A percentile compares a stretch with the other conserved stretches of the same genome.
phyloP scores from a whole-genome alignment of 2,888 invertebrate species.

The Epirrhoe alternata region DNA sequence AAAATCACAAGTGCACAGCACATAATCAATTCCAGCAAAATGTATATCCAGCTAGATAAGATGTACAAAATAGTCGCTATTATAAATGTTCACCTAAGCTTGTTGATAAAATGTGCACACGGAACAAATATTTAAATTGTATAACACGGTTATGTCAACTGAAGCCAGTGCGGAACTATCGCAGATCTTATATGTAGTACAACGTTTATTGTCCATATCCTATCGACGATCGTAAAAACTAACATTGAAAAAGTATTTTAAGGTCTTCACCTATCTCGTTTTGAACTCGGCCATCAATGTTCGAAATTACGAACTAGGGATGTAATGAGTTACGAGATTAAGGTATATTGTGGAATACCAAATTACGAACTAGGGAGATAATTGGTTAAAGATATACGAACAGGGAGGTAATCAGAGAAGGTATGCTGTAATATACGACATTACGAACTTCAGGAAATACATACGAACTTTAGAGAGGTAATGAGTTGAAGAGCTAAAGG shows the following conservation, averaged over 20 bases:
- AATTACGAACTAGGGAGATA: too few relatives aligned
- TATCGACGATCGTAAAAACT: background rate
- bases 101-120: constrained; percentile 1
- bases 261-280: background rate
- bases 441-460: too few relatives aligned
- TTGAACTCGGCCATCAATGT: too few relatives aligned
- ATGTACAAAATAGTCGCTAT: background rate
- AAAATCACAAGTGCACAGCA: constrained; percentile 4
- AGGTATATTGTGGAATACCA: background rate
- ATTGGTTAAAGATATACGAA: too few relatives aligned
- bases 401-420: too few relatives aligned
- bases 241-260: constrained; percentile 2
- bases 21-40: constrained; percentile 12
- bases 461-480: too few relatives aligned
- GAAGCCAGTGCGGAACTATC: constrained; percentile 12
- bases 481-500: background rate
- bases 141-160: constrained; percentile 6
- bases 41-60: background rate
- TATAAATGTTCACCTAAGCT: background rate
- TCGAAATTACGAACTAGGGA: too few relatives aligned
- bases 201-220: background rate
- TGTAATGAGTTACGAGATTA: background rate
- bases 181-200: background rate
- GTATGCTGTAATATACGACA: too few relatives aligned
- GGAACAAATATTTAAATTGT: background rate